phyloP scores from a whole-genome alignment of 2,113 vertebrate genomes.

The Scytalopus superciliaris region DNA sequence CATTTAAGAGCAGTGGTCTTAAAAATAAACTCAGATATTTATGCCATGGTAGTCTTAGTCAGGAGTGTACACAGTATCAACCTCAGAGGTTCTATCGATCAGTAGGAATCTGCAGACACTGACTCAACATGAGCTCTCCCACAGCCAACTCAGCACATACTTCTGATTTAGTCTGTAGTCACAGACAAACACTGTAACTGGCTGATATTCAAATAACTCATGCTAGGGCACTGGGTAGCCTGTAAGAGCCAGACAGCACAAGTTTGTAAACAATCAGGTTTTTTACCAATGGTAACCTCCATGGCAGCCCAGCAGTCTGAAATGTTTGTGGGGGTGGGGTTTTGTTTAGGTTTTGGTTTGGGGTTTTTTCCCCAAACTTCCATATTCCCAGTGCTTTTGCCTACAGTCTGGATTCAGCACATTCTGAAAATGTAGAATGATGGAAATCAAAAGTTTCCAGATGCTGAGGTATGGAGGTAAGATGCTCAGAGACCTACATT shows the following conservation, averaged over 20 bases:
- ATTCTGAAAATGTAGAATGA: background rate
- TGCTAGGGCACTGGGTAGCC: background rate
- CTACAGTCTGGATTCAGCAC: background rate
- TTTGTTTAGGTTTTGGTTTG: background rate
- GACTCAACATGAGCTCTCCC: background rate
- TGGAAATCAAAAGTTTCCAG: background rate
- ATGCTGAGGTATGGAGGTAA: background rate
- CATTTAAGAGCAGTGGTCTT: background rate
- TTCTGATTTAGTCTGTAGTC: background rate
- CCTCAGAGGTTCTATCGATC: background rate
- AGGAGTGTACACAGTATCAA: background rate
- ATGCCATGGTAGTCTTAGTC: background rate
- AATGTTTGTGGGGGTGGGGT: background rate
- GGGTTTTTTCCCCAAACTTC: rapidly evolving
- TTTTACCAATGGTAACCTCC: background rate
- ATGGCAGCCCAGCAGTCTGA: background rate
- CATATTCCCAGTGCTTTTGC: background rate
- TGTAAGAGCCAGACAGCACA: background rate
- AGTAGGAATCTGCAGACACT: background rate
- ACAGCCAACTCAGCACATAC: constrained; percentile 8
- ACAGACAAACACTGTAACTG: background rate
- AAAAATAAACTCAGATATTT: background rate
- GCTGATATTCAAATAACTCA: background rate
- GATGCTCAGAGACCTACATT: background rate
- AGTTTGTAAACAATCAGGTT: background rate